These are phyloP conservation scores for Mythimna ferrago DNA, from an alignment of 2,888 invertebrate genomes.

Conservation along the genomic window DNA sequence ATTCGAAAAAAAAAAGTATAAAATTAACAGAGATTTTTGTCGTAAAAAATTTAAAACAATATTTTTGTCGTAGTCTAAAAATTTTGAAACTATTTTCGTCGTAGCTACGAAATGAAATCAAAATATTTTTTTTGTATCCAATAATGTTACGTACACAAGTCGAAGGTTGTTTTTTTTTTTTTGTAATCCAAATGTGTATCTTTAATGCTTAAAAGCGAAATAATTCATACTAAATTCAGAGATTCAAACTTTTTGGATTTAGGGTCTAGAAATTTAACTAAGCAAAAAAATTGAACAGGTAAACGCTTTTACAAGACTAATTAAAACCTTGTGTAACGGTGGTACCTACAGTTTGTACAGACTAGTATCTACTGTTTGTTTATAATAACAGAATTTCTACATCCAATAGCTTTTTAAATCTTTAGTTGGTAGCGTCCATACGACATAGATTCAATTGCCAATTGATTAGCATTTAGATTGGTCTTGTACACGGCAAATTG, in stretches of 20 bases:
- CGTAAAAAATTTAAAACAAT: background rate
- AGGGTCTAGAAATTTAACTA: background rate
- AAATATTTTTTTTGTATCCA: background rate
- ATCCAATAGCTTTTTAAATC: background rate
- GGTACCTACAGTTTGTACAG: background rate
- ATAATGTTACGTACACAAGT: background rate
- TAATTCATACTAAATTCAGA: background rate
- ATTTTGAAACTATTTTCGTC: too few relatives aligned
- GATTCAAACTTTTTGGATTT: background rate
- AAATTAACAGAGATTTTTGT: background rate
- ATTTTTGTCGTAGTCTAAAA: too few relatives aligned
- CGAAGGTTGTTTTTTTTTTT: background rate
- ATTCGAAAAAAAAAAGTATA: background rate
- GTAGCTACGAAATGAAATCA: background rate
- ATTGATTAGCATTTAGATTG: background rate
- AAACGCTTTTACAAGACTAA: background rate
- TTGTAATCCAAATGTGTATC: background rate
- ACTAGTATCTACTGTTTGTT: background rate
- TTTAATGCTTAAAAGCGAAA: background rate
- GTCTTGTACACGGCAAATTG: slow-evolving; percentile 2
- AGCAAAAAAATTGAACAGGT: background rate
- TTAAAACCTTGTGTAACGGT: background rate
- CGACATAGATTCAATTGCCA: slow-evolving; percentile 1
- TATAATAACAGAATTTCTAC: background rate
- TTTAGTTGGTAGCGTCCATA: background rate